Evolutionary conservation across 2,888 invertebrate genomes (phyloP), one percentile per base, ranked within the genome.

Genomic region (Tinea pellionella): DNA sequence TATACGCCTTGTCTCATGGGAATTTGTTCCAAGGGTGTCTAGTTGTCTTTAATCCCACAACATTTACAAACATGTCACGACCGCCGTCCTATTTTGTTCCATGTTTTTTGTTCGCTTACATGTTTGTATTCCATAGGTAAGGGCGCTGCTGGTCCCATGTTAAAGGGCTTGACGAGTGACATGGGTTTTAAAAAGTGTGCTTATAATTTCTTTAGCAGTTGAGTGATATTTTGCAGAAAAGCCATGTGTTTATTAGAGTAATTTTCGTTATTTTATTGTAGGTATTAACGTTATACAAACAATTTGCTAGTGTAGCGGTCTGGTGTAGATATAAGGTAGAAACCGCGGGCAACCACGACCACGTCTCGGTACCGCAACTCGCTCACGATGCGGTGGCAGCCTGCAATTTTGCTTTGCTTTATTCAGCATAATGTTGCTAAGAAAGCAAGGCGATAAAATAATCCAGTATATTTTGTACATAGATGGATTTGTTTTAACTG

Each of bases 41-140:
- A 18, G 30, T n/a, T 16, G 19, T 32, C 13, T 57, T 69, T 75
- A 76, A 79, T 77, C 73, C 72, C 62, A 68, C 66, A 67, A 73
- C 74, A 77, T 86, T 82, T 74, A 76, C 70, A 81, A 76, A 71
- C 80, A 65, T 69, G 78, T 80, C 86, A 85, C 84, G 83, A 71
- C 63, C 67, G 65, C 63, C 55, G 30, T n/a, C 15, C 43, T 47
- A 32, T 37, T 60, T 30, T 56, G 60, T 60, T 61, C 61, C 61
- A 61, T 65, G 67, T 66, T 72, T 74, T 75, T 77, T 75, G 73
- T 59, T 59, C 32, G 57, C 16, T 12, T 32, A 32, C 57, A 32
- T 32, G 57, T 53, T 53, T 53, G 18, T 51, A 51, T 53, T 53
- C 53, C 53, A n/a, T 53, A 53, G 57, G 57, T 57, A 57, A 57